A percentile compares a stretch with the other conserved stretches of the same genome.
These are phyloP conservation scores for Mormyrus proboscirostris DNA, from an alignment of 2,797 vertebrate genomes.

Conservation along the genomic window DNA sequence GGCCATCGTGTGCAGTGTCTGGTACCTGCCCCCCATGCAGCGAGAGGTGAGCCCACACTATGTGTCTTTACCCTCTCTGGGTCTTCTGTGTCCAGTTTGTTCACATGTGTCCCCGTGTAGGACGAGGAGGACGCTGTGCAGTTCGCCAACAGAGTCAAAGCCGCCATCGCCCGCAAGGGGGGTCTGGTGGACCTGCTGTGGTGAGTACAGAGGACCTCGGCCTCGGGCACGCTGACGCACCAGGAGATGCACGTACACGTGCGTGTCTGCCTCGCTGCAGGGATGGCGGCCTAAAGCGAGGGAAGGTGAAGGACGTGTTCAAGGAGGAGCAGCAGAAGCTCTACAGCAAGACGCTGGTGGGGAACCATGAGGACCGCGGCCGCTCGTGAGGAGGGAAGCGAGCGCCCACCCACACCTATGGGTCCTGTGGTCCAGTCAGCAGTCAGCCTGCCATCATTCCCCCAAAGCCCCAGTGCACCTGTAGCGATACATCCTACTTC, in stretches of 20 bases:
- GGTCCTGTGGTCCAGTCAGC: constrained; percentile 16
- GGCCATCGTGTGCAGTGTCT: constrained; percentile 97
- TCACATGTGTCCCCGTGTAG: constrained; percentile 46
- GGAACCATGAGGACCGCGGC: constrained; percentile 85
- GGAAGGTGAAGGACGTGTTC: constrained; percentile 89
- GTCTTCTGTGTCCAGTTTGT: not conserved
- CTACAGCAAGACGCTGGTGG: constrained; percentile 92
- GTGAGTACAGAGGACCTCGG: constrained; percentile 58
- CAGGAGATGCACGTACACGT: not conserved
- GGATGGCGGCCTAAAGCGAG: constrained; percentile 92
- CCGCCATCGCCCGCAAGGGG: constrained; percentile 89
- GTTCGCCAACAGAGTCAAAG: constrained; percentile 93
- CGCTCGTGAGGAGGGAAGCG: constrained; percentile 67
- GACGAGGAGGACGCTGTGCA: constrained; percentile 86
- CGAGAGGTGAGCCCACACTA: constrained; percentile 64
- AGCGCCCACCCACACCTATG: constrained; percentile 27
- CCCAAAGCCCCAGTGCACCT: not conserved
- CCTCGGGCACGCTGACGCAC: not conserved
- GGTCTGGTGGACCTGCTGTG: constrained; percentile 93
- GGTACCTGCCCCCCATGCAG: constrained; percentile 94
- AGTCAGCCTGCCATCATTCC: constrained; percentile 33
- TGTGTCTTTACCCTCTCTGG: not conserved
- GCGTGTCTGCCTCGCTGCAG: constrained; percentile 49
- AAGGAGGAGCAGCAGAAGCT: constrained; percentile 95
- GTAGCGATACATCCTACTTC: not conserved